phyloP scores from a whole-genome alignment of 2,888 invertebrate species.

The Hydraecia micacea region DNA sequence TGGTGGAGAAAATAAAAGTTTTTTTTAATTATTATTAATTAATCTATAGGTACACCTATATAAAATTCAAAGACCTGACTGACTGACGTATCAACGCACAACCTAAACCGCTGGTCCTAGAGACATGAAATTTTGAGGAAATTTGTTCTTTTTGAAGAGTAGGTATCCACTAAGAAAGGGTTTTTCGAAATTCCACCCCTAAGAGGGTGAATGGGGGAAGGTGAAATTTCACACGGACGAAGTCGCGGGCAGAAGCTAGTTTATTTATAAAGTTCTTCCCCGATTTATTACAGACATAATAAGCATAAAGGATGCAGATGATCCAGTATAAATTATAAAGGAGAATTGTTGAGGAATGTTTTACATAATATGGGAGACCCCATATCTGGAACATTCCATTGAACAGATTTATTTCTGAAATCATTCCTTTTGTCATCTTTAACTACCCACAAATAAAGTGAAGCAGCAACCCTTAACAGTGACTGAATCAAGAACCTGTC shows the following conservation, averaged over 20 bases:
- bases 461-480: background rate
- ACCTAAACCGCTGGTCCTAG: no score
- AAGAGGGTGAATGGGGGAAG: no score
- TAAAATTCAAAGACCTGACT: no score
- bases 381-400: background rate
- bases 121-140: no score
- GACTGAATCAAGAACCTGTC: slow-evolving; percentile 27
- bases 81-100: no score
- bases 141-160: no score
- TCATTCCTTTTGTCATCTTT: background rate
- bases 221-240: no score
- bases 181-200: no score
- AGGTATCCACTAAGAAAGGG: no score
- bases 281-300: background rate
- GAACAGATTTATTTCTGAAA: background rate
- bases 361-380: background rate
- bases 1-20: no score
- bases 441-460: slow-evolving; percentile 6
- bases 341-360: background rate
- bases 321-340: background rate
- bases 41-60: no score
- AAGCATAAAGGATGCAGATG: background rate
- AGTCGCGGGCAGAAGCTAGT: no score
- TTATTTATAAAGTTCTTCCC: background rate
- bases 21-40: background rate